These are phyloP conservation scores for Channa striata DNA, from an alignment of 2,797 vertebrate genomes.

Conservation along the genomic window DNA sequence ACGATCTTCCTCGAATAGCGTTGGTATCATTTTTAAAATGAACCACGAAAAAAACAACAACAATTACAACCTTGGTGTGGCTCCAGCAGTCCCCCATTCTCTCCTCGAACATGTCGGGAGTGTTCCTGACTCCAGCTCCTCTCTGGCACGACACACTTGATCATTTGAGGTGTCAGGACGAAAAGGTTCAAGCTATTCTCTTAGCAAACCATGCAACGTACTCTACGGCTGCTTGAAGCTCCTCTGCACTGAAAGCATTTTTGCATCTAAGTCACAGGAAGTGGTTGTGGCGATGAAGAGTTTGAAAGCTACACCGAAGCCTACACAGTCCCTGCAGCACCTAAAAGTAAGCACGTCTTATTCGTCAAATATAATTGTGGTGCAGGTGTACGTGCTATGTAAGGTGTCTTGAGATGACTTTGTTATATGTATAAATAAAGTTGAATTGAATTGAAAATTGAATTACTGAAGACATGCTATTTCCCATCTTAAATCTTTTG, in stretches of 20 bases:
- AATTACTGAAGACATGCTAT: neutral
- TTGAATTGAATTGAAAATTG: no score
- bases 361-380: neutral
- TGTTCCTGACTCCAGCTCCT: constrained; percentile 15
- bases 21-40: constrained; percentile 2
- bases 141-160: neutral
- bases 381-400: no score
- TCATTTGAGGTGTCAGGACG: neutral
- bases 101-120: constrained; percentile 78
- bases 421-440: no score
- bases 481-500: constrained; percentile 3
- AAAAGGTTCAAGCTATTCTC: constrained; percentile 2
- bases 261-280: constrained; percentile 69
- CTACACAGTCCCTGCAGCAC: neutral
- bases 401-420: no score
- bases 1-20: neutral
- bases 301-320: neutral
- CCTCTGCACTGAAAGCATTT: constrained; percentile 26
- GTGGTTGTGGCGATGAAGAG: constrained; percentile 58
- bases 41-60: constrained; percentile 3
- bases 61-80: constrained; percentile 71
- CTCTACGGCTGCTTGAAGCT: neutral
- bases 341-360: neutral
- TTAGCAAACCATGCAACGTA: neutral
- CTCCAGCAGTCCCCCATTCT: constrained; percentile 85